phyloP scores from a whole-genome alignment of 2,113 vertebrate genomes.

The Neodontobutis hainanensis region DNA sequence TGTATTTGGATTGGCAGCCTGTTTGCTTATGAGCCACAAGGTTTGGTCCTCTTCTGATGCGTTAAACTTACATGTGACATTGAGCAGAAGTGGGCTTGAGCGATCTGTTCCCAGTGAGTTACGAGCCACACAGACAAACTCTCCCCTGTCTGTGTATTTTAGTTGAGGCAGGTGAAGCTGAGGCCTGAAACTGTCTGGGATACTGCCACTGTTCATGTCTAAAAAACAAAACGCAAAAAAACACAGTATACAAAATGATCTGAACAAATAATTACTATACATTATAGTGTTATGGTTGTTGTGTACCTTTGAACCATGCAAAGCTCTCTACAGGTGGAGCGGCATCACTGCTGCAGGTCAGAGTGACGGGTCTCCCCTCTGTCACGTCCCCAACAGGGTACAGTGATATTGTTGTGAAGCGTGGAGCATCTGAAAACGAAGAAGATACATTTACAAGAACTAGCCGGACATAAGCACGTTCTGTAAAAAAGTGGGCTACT shows the following conservation, averaged over 20 bases:
- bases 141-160: slow-evolving; percentile 72
- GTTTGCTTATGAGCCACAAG: too few relatives aligned
- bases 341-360: slow-evolving; percentile 77
- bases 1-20: too few relatives aligned
- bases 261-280: too few relatives aligned
- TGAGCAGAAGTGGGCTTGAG: slow-evolving; percentile 72
- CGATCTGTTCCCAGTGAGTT: slow-evolving; percentile 78
- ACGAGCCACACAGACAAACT: slow-evolving; percentile 78
- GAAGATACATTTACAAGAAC: not conserved
- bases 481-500: slow-evolving; percentile 35
- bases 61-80: slow-evolving; percentile 74
- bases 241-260: too few relatives aligned
- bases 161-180: slow-evolving; percentile 71
- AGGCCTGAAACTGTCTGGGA: slow-evolving; percentile 78
- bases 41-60: not conserved
- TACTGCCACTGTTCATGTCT: slow-evolving; percentile 78
- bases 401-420: slow-evolving; percentile 65
- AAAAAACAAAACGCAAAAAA: not conserved
- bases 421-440: slow-evolving; percentile 68
- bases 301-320: slow-evolving; percentile 77
- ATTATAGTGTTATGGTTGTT: not conserved
- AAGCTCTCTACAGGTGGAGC: slow-evolving; percentile 79
- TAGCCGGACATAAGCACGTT: too few relatives aligned
- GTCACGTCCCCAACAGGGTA: slow-evolving; percentile 54
- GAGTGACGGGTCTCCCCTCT: slow-evolving; percentile 71